Base-by-base conservation (phyloP, 1,140 invertebrate genomes). In the Stegodyphus dumicola region DNA sequence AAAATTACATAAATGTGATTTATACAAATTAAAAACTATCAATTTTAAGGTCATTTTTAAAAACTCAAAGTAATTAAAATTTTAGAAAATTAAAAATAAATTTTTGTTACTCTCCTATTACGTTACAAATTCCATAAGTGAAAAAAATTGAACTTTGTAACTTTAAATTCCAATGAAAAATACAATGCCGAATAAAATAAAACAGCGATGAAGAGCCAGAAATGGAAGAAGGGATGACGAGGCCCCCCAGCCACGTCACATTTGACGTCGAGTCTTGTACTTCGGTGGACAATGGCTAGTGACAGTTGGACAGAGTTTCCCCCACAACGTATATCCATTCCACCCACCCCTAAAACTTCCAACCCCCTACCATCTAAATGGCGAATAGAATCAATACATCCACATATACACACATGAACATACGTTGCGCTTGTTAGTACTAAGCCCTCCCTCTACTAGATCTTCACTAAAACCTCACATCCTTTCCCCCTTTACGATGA, bases 321-420 rank as follows among this genome's bases (percentile, higher is more conserved):
- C 70, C 15, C 48, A 9, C 56, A 60, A 10, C 56, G 33, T 33
- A 33, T 3, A 33, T 33, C 56, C 9, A 60, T 60, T 60, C 15
- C 15, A 60, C 70, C 17, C 49, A n/a, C 71, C 71, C 7, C 56
- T 65, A 54, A 52, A 49, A 10, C 15, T 49, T 51, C 15, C 15
- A 9, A 51, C 52, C 71, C 71, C 64, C 65, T 13, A n/a, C 71
- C n/a, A 54, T 74, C 81, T 76, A 85, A 85, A 85, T 83, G 81
- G 81, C 49, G 73, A 85, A 52, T 77, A 67, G 73, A 85, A 85
- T 85, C 81, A 85, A 85, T 85, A 85, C 81, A 69, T 49, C 17
- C 69, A 73, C 77, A 81, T n/a, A 67, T 33, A 33, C 33, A 67
- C 65, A 7, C 78, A 81, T 49, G 17, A 67, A 83, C 80, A 83